A percentile compares a stretch with the other conserved stretches of the same genome.
Evolutionary conservation across 2,113 vertebrate genomes (phyloP).

Genomic region (Malurus alboscapulatus): DNA sequence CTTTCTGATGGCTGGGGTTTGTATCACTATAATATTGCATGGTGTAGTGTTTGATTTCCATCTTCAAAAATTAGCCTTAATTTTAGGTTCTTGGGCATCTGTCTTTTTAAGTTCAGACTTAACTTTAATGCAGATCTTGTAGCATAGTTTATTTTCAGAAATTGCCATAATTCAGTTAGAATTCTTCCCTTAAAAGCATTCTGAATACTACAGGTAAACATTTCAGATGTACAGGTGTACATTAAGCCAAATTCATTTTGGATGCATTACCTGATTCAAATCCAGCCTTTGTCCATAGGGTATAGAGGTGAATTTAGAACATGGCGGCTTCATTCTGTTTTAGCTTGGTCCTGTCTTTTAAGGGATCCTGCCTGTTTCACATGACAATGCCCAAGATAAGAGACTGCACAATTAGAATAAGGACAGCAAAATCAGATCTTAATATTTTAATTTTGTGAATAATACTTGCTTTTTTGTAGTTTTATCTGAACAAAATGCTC

Average conservation of each 20-base stretch:
- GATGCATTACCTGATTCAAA: background rate
- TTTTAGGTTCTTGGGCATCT: background rate
- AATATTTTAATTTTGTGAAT: background rate
- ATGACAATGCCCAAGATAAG: background rate
- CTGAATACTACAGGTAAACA: background rate
- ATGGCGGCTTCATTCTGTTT: background rate
- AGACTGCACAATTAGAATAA: background rate
- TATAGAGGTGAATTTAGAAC: background rate
- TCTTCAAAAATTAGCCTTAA: background rate
- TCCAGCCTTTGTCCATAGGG: background rate
- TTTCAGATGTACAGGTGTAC: background rate
- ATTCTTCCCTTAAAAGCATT: background rate
- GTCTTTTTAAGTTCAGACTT: background rate
- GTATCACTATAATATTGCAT: background rate
- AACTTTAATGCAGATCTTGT: background rate
- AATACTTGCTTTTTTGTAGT: background rate
- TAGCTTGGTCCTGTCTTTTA: background rate
- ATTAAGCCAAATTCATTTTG: background rate
- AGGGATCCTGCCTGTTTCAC: background rate
- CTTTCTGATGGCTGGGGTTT: background rate
- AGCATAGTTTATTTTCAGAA: background rate
- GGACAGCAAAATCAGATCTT: background rate
- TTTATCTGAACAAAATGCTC: background rate
- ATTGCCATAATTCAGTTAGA: background rate
- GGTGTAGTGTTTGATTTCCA: background rate